A percentile compares a stretch with the other conserved stretches of the same genome.
Conservation (phyloP, 2,113 vertebrate genomes). For the Odontophorus gujanensis region DNA sequence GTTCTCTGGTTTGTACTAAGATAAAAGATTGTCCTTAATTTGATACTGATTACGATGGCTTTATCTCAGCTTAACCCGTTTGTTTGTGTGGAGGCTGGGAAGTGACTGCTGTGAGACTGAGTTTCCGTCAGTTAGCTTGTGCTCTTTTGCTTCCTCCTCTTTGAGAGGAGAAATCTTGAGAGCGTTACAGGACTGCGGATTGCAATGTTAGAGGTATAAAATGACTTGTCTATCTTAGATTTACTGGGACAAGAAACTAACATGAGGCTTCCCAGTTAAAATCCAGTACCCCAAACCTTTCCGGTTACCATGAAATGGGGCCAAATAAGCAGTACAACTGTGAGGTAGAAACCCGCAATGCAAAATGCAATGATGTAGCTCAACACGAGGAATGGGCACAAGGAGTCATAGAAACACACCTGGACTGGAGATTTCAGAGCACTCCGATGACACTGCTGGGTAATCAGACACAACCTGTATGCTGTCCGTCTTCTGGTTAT, state of each 20-base stretch:
- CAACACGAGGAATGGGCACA: background rate
- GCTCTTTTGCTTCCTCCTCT: background rate
- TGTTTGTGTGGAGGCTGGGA: conserved; percentile 22
- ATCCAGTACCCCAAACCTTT: background rate
- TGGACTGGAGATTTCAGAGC: background rate
- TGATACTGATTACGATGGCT: conserved; percentile 67
- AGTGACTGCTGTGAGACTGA: conserved; percentile 11
- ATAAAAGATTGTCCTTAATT: conserved; percentile 77
- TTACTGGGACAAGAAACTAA: background rate
- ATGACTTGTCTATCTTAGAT: background rate
- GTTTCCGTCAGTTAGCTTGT: background rate
- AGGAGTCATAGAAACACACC: background rate
- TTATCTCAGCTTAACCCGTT: conserved; percentile 42
- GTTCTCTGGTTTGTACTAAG: conserved; percentile 72
- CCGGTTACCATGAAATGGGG: background rate
- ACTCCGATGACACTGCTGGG: background rate
- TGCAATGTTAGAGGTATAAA: background rate
- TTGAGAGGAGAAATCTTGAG: background rate
- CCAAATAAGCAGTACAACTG: background rate
- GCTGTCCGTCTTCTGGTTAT: background rate
- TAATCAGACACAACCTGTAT: background rate
- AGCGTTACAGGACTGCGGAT: background rate
- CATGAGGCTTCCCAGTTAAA: background rate
- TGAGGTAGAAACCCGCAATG: background rate
- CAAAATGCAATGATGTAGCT: background rate